Percentiles rank a stretch among this genome's conserved stretches.
phyloP scores from a whole-genome alignment of 2,797 vertebrate species.

The Ciconia nigra region DNA sequence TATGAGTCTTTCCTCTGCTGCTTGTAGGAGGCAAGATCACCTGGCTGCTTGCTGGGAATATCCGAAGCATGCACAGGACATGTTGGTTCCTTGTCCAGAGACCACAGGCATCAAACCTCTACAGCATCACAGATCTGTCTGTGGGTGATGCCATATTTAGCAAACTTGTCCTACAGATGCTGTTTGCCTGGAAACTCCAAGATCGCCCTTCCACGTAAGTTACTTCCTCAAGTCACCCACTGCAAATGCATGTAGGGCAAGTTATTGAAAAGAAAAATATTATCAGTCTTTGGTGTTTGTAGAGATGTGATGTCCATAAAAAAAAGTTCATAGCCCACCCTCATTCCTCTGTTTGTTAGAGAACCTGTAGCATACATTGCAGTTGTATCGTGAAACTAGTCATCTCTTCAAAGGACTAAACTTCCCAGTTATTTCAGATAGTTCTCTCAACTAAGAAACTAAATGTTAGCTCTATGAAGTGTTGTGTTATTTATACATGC shows the following conservation, averaged over 20 bases:
- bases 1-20: not conserved
- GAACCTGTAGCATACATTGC: not conserved
- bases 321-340: not conserved
- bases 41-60: not conserved
- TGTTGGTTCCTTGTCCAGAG: not conserved
- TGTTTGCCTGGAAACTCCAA: not conserved
- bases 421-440: not conserved
- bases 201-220: not conserved
- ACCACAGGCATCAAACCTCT: not conserved
- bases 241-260: not conserved
- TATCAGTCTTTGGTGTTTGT: not conserved
- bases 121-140: not conserved
- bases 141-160: not conserved
- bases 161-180: not conserved
- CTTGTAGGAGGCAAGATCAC: not conserved
- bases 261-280: not conserved
- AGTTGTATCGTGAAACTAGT: not conserved
- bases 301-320: not conserved
- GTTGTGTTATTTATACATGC: not conserved
- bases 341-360: not conserved
- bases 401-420: not conserved
- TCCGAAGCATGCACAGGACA: fast-evolving
- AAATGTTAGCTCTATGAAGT: not conserved
- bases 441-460: not conserved
- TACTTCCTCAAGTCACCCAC: not conserved